phyloP scores from a whole-genome alignment of 2,888 invertebrate genomes.

The Melikaiella ostensackeni region DNA sequence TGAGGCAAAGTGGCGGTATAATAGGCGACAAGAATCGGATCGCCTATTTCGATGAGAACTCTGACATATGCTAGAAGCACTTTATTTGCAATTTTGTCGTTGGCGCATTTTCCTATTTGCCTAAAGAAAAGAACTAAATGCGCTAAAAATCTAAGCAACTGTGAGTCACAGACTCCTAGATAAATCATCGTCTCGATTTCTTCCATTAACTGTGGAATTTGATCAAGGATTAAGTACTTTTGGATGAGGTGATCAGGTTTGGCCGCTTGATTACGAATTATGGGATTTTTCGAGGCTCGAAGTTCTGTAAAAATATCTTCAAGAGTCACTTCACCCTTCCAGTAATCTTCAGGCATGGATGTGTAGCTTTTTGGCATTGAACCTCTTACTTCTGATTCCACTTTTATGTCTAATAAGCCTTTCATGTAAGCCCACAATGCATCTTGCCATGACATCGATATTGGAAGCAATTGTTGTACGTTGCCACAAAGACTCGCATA shows the following conservation, averaged over 20 bases:
- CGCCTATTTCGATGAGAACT: slow-evolving; percentile 85
- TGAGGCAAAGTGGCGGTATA: slow-evolving; percentile 89
- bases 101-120: slow-evolving; percentile 85
- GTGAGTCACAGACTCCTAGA: slow-evolving; percentile 78
- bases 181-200: slow-evolving; percentile 84
- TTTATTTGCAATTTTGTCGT: slow-evolving; percentile 85
- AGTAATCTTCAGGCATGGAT: slow-evolving; percentile 83
- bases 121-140: slow-evolving; percentile 91
- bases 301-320: slow-evolving; percentile 85
- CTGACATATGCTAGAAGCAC: slow-evolving; percentile 87
- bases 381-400: slow-evolving; percentile 87
- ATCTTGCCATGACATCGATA: slow-evolving; percentile 93
- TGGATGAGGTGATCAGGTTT: slow-evolving; percentile 88
- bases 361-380: slow-evolving; percentile 80
- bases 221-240: slow-evolving; percentile 90
- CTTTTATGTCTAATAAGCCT: slow-evolving; percentile 89
- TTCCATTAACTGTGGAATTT: slow-evolving; percentile 86
- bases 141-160: slow-evolving; percentile 88
- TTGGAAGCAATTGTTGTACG: slow-evolving; percentile 85
- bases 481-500: slow-evolving; percentile 86
- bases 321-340: slow-evolving; percentile 84
- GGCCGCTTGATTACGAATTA: slow-evolving; percentile 80
- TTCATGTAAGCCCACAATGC: slow-evolving; percentile 92
- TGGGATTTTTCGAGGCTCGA: slow-evolving; percentile 80
- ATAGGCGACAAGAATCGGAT: slow-evolving; percentile 89